Evolutionary conservation across 2,113 vertebrate species (phyloP), one percentile per base, ranked within the genome.

Genomic region (Bos taurus): DNA sequence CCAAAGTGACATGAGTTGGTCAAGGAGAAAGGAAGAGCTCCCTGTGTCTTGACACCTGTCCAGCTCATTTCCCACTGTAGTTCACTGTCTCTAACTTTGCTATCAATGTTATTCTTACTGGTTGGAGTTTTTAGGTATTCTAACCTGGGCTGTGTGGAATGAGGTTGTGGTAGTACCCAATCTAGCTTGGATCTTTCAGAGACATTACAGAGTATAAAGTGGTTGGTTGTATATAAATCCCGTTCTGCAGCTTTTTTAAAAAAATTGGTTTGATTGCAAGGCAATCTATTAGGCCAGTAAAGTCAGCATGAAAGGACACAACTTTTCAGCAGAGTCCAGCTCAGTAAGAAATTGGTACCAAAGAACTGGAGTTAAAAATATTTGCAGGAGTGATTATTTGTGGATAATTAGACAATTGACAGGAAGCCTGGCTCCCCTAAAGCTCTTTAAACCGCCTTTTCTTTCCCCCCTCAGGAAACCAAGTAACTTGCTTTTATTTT

Each of bases 401-500:
- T 46, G 90, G 64, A 87, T 95, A 86, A 93, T 83, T 56, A 97
- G 77, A 90, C 43, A 97, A 96, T 48, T 91, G 74, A 88, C 50
- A 84, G 81, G 84, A 92, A 95, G 2, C 23, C 50, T 62, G 19
- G 6, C 57, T 92, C 30, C 80, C 57, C 40, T 43, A 91, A 92
- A 94, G 28, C 14, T 92, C 54, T 80, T 64, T 56, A 95, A 95
- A 84, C n/a, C 2, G 85, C 36, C 46, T 86, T 71, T 33, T 36
- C 30, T 3, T 15, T 1, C 11, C 10, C n/a, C 46, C 21, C 71
- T 95, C 84, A 86, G 52, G 52, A 95, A 97, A 94, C n/a, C 13
- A 80, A 84, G 17, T 91, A 83, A 81, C 21, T 84, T 85, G 54
- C 40, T 48, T 83, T 90, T 88, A 77, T 95, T 88, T 96, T 92